phyloP scores from a whole-genome alignment of 2,113 vertebrate species.

The Centrocercus urophasianus region DNA sequence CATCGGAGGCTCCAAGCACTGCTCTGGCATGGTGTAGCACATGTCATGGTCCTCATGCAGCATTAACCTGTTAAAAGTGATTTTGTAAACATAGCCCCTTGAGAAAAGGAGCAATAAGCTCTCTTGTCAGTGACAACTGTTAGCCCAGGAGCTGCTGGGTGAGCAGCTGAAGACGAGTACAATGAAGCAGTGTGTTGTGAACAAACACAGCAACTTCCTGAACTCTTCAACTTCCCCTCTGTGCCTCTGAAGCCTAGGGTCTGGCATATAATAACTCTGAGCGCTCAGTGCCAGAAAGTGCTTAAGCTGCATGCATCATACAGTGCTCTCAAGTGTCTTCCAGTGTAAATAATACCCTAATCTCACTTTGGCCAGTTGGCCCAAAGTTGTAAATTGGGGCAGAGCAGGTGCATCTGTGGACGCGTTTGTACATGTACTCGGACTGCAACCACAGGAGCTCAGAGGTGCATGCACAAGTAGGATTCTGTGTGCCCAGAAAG shows the following conservation, averaged over 20 bases:
- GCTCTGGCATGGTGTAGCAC: not conserved
- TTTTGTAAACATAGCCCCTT: not conserved
- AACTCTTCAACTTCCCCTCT: slow-evolving; percentile 70
- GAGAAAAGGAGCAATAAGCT: not conserved
- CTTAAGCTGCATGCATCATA: not conserved
- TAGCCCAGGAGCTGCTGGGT: not conserved
- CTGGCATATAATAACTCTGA: not conserved
- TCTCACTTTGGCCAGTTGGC: slow-evolving; percentile 3
- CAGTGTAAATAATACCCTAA: slow-evolving; percentile 42
- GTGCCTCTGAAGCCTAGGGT: slow-evolving; percentile 6
- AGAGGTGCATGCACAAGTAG: not conserved
- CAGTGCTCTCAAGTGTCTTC: slow-evolving; percentile 30
- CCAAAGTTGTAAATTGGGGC: not conserved
- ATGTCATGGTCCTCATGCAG: not conserved
- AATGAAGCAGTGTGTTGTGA: slow-evolving; percentile 60
- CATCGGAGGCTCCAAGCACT: not conserved
- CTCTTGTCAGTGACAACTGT: not conserved
- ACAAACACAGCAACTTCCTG: slow-evolving; percentile 62
- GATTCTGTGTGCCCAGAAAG: rapidly evolving
- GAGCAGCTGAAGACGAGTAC: slow-evolving; percentile 53
- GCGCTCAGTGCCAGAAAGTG: not conserved
- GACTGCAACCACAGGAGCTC: not conserved
- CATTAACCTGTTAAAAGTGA: not conserved
- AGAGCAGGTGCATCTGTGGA: slow-evolving; percentile 2
- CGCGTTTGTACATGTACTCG: not conserved